These are phyloP conservation scores for Tachina grossa DNA, from an alignment of 2,888 invertebrate genomes.

Conservation along the genomic window DNA sequence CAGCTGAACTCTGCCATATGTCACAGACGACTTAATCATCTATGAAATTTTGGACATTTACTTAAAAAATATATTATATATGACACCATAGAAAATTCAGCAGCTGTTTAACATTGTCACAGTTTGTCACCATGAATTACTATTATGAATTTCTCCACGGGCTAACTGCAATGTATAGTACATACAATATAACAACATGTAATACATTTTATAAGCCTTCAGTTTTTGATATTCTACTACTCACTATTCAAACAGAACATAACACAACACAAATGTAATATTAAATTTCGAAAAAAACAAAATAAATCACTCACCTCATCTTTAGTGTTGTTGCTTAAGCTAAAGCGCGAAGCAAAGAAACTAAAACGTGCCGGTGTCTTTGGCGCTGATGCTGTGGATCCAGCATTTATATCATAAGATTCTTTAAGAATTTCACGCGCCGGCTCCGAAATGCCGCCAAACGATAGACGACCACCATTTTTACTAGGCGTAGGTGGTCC, in stretches of 20 bases:
- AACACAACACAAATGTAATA: constrained; percentile 27
- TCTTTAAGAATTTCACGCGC: constrained; percentile 86
- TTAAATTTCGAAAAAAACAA: background rate
- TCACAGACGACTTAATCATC: too few relatives aligned
- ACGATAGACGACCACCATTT: constrained; percentile 89
- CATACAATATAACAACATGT: background rate
- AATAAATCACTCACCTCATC: constrained; percentile 82
- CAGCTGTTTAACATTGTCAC: too few relatives aligned
- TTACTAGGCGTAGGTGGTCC: constrained; percentile 95
- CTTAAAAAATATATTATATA: too few relatives aligned
- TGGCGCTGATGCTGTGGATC: constrained; percentile 83
- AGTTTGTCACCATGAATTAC: too few relatives aligned
- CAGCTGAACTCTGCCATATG: too few relatives aligned
- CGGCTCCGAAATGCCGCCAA: constrained; percentile 81
- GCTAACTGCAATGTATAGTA: background rate
- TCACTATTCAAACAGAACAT: background rate
- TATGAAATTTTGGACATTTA: too few relatives aligned
- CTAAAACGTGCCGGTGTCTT: constrained; percentile 87
- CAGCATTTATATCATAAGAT: constrained; percentile 79
- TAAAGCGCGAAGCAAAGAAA: constrained; percentile 84
- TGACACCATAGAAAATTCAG: too few relatives aligned
- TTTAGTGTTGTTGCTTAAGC: constrained; percentile 75
- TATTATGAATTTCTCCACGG: background rate
- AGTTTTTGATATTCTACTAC: background rate
- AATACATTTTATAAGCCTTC: too few relatives aligned